Conservation (phyloP, 1,140 invertebrate species). For the Eriosoma lanigerum region DNA sequence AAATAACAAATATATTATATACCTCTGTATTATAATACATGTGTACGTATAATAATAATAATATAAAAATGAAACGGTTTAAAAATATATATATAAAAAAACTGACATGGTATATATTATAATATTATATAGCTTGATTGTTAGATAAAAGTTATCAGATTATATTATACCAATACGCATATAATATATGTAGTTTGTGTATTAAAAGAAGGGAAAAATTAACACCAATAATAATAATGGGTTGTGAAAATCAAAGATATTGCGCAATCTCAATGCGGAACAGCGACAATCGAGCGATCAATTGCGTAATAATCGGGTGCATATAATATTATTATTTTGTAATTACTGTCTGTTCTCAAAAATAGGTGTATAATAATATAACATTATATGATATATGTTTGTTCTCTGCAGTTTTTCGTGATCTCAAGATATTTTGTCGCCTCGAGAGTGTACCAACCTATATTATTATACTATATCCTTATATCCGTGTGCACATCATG, state of each 20-base stretch:
- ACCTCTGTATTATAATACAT: neutral
- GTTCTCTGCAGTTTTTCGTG: neutral
- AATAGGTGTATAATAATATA: neutral
- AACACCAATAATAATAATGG: slow-evolving; percentile 30
- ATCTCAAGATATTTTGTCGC: neutral
- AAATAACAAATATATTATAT: neutral
- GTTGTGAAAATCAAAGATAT: slow-evolving; percentile 18
- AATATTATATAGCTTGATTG: neutral
- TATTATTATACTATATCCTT: too few relatives aligned
- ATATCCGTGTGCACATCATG: too few relatives aligned
- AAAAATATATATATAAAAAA: slow-evolving; percentile 27
- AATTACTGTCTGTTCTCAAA: slow-evolving; percentile 15
- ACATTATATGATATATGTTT: neutral
- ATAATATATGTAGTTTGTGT: neutral
- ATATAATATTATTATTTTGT: slow-evolving; percentile 4
- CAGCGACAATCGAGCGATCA: neutral
- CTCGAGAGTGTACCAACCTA: neutral
- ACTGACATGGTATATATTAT: neutral
- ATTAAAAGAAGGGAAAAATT: neutral
- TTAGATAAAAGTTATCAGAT: neutral
- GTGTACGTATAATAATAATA: neutral
- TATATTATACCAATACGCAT: neutral
- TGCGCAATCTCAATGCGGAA: slow-evolving; percentile 19
- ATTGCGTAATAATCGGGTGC: neutral
- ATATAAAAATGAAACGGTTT: slow-evolving; percentile 22